A percentile compares a stretch with the other conserved stretches of the same genome.
phyloP scores from a whole-genome alignment of 2,797 vertebrate genomes.

The Anabacerthia variegaticeps region DNA sequence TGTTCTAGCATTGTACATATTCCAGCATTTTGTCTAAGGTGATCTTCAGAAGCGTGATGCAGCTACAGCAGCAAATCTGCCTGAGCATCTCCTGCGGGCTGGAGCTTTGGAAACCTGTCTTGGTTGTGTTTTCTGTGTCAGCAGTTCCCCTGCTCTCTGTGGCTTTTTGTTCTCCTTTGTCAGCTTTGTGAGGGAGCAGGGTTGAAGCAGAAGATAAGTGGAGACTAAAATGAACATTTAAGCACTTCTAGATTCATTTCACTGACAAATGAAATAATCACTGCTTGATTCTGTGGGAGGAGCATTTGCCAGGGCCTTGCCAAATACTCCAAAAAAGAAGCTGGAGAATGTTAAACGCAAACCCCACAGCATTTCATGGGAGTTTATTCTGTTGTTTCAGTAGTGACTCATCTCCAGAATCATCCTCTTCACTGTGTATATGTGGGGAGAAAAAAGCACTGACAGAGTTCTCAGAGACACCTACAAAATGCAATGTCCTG shows the following conservation, averaged over 20 bases:
- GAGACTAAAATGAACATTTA: not conserved
- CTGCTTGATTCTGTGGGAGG: slow-evolving; percentile 21
- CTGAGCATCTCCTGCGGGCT: not conserved
- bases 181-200: not conserved
- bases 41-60: not conserved
- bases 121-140: not conserved
- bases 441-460: not conserved
- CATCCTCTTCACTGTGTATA: not conserved
- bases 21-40: not conserved
- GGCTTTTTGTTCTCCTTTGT: not conserved
- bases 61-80: not conserved
- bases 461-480: not conserved
- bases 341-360: slow-evolving; percentile 1
- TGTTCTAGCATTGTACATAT: accelerated
- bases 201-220: not conserved
- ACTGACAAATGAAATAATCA: not conserved
- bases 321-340: not conserved
- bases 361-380: not conserved
- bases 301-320: not conserved
- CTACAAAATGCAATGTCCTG: not conserved
- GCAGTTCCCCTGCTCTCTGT: not conserved
- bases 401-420: slow-evolving; percentile 47
- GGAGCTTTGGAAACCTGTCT: not conserved
- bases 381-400: slow-evolving; percentile 19
- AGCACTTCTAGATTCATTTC: not conserved